These are phyloP conservation scores for Caenorhabditis macrosperma DNA, from an alignment of 2,888 invertebrate species.

Conservation along the genomic window DNA sequence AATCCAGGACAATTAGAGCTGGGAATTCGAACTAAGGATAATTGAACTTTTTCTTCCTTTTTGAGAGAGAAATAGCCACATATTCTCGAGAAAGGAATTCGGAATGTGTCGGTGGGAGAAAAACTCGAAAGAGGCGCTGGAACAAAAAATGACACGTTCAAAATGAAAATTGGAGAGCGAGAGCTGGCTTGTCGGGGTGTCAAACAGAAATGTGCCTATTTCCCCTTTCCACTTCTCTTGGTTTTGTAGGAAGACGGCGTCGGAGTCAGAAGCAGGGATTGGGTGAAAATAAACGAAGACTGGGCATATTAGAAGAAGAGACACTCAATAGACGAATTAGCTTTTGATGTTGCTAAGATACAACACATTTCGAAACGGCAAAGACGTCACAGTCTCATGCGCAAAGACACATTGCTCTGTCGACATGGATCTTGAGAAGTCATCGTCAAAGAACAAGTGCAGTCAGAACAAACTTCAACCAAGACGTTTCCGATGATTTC, in stretches of 20 bases:
- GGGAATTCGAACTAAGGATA: background rate
- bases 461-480: no score
- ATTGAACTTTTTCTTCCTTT: background rate
- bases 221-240: background rate
- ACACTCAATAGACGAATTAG: background rate
- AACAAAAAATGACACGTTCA: background rate
- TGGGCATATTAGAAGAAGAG: background rate
- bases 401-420: no score
- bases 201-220: background rate
- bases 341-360: background rate
- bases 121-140: background rate
- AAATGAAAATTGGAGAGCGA: background rate
- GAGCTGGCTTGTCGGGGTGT: background rate
- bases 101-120: no score
- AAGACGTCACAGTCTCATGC: no score
- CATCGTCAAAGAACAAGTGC: no score
- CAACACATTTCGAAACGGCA: background rate
- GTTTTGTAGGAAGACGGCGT: background rate
- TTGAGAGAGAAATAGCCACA: constrained; percentile 1
- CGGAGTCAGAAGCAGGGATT: background rate
- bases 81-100: no score
- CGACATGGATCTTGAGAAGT: no score
- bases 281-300: background rate
- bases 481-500: background rate
- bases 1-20: background rate